Conservation (phyloP, 2,113 vertebrate species). For the Amphilophus citrinellus region DNA sequence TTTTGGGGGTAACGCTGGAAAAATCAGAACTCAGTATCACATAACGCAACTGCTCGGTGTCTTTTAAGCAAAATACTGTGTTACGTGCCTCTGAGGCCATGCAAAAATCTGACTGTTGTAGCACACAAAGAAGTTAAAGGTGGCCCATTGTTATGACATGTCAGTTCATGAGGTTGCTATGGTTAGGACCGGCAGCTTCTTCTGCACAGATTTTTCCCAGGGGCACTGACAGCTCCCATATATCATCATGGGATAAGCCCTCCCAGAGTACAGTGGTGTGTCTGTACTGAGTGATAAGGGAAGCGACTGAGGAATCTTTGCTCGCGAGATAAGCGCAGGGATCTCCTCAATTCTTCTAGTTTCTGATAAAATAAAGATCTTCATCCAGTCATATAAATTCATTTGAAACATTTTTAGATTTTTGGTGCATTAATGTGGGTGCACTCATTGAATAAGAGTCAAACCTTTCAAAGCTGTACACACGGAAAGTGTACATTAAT, state of each 20-base stretch:
- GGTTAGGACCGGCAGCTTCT: conserved; percentile 59
- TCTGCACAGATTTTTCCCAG: conserved; percentile 56
- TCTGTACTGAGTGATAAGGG: conserved; percentile 68
- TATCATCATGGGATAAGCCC: conserved; percentile 64
- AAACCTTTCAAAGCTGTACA: not conserved
- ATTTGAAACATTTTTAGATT: not conserved
- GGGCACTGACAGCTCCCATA: conserved; percentile 69
- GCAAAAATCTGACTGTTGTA: conserved; percentile 14
- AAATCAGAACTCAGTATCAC: not conserved
- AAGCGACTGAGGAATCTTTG: conserved; percentile 37
- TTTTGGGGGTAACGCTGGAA: not conserved
- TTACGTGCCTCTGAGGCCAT: not conserved
- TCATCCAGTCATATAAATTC: not conserved
- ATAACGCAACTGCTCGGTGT: not conserved
- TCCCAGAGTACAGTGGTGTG: conserved; percentile 34
- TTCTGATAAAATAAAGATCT: not conserved
- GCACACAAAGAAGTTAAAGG: conserved; percentile 29
- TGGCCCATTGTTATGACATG: conserved; percentile 64
- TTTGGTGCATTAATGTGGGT: not conserved
- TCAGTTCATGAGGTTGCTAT: conserved; percentile 61
- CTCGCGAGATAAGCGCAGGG: not conserved
- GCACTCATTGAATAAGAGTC: not conserved
- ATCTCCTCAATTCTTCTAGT: conserved; percentile 20
- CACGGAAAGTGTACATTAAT: not conserved
- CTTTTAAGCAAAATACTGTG: conserved; percentile 15